Evolutionary conservation across 2,113 vertebrate genomes (phyloP), one percentile per base, ranked within the genome.

Genomic region (Gambusia affinis): DNA sequence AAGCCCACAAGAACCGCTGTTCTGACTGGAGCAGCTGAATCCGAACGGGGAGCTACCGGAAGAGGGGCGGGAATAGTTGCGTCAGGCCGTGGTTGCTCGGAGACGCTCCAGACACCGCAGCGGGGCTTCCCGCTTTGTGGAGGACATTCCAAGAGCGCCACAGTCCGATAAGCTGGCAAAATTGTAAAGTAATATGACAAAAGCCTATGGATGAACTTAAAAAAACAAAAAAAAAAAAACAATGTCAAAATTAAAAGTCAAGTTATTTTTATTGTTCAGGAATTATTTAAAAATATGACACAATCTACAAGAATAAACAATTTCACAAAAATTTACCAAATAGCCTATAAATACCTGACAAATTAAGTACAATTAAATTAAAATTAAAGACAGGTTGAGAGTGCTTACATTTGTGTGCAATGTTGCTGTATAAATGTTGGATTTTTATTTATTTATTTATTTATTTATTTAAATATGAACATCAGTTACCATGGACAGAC

Each of bases 11-110:
- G 39, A 42, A 42, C 29, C 66, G 44, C 44, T 69, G 27, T 28
- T 33, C 60, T 0, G 4, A 42, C 39, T 42, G 73, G 73, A 64
- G 83, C 60, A 85, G 28, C 85, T 87, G 79, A 77, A 89, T 86
- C 75, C 78, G 69, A 83, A 72, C 68, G 67, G 27, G 8, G 60
- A 73, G 10, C 74, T 39, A 66, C 79, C 72, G 76, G 75, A 83
- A 86, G 82, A 88, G 30, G 85, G 89, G 77, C 57, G 63, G 63
- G 79, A 63, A 8, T 17, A 30, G 15, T 78, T 92, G 84, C 87
- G 91, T 92, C 91, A 93, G 87, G 79, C 78, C 80, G 28, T 73
- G 75, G 94, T 94, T 93, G 91, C 91, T 80, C 71, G 84, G 93
- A 94, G 87, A 94, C 91, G 64, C 62, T 80, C 74, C 73, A 86